Conservation (phyloP, 37 sponge, comb jelly and placozoan genomes). For the Dysidea cf. avara region DNA sequence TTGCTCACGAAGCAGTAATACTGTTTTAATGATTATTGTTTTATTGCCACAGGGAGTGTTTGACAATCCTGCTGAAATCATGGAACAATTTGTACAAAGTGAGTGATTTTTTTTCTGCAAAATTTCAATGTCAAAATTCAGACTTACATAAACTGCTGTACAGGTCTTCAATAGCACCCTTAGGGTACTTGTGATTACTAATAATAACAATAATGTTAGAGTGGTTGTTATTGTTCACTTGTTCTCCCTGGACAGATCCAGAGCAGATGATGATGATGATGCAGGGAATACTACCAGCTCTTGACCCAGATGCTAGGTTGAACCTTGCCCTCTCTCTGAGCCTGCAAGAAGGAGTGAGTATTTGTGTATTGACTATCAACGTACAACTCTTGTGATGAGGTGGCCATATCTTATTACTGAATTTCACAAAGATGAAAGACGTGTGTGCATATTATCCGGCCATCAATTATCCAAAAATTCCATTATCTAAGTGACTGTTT, state of each 20-base stretch:
- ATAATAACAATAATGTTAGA: too few relatives aligned
- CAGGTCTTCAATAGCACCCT: too few relatives aligned
- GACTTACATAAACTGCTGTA: too few relatives aligned
- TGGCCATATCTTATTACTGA: too few relatives aligned
- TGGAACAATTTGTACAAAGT: conserved; percentile 52
- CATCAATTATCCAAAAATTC: too few relatives aligned
- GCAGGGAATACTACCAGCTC: conserved; percentile 42
- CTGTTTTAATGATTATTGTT: neutral
- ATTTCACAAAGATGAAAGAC: too few relatives aligned
- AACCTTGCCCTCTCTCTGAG: conserved; percentile 86
- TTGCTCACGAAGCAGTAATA: neutral
- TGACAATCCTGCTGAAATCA: conserved; percentile 31
- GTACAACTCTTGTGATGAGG: neutral
- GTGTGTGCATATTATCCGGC: too few relatives aligned
- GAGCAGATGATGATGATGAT: conserved; percentile 64
- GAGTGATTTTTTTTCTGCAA: too few relatives aligned
- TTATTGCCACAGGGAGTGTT: conserved; percentile 18
- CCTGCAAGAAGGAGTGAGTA: conserved; percentile 44
- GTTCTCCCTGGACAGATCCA: conserved; percentile 52
- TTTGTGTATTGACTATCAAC: neutral
- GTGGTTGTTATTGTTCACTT: too few relatives aligned
- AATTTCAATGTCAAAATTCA: too few relatives aligned
- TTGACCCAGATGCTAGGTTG: conserved; percentile 93
- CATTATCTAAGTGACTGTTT: too few relatives aligned
- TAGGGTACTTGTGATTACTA: too few relatives aligned